Evolutionary conservation across 1,140 invertebrate genomes (phyloP), one percentile per base, ranked within the genome.

Genomic region (Hycleus phaleratus): DNA sequence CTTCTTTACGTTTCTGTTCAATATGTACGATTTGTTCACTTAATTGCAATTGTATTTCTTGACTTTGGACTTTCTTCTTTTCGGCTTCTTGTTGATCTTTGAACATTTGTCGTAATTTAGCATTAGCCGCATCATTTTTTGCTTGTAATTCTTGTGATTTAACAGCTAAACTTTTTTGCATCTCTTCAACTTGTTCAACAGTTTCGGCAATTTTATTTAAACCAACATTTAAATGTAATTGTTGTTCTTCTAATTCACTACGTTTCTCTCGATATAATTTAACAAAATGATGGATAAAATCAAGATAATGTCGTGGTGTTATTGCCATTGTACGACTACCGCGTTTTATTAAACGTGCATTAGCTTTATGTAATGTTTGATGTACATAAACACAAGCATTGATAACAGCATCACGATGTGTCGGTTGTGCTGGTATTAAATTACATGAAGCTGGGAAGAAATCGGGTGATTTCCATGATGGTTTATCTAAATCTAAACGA

Each of bases 61-160:
- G 95, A 67, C 93, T 96, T 68, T 96, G 90, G 8, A 95, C 90
- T 78, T 99, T 99, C 76, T 97, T 96, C 77, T 97, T 93, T 71
- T 99, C 97, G 8, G 97, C 97, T 78, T 99, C 96, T 70, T 99
- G 96, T 75, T 99, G 97, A 76, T 99, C 95, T 77, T 96, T 95
- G 12, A 98, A 89, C 97, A 99, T 99, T 74, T 99, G 95, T 64
- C 94, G 88, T 9, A 99, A 79, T 79, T 99, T 99, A 1, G 91
- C 88, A 78, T 99, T 99, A 18, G 97, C 97, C 8, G 95, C 93
- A 70, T 95, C 92, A 73, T 99, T 98, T 78, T 99, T 99, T n/a
- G 91, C 90, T 81, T 97, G 91, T 38, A 99, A 75, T 78, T 98
- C 95, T 78, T 91, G 62, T 4, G 63, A 91, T 78, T 99, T 99